Conservation (phyloP, 2,113 vertebrate species). For the Chaenogobius annularis region DNA sequence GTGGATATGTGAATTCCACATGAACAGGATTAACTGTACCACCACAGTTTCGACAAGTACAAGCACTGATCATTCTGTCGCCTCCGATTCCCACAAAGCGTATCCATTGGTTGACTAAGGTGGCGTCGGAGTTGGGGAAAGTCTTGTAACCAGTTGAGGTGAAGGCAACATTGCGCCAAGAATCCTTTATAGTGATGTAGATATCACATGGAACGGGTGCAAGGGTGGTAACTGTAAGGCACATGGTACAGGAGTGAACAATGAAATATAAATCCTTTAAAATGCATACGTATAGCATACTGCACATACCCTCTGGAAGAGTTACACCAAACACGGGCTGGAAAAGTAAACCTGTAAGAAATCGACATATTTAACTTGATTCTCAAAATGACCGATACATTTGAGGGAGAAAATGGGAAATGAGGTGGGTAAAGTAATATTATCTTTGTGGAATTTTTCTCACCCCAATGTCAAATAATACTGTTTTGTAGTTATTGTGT, state of each 20-base stretch:
- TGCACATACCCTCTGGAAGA: not conserved
- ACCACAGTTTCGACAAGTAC: fast-evolving
- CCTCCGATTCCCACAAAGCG: constrained; percentile 59
- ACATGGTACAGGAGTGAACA: not conserved
- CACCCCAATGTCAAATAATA: too few species aligned
- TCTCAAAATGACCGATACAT: not conserved
- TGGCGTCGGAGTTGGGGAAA: not conserved
- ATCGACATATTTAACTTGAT: too few species aligned
- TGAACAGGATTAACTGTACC: fast-evolving
- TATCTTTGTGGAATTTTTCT: too few species aligned
- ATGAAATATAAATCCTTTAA: not conserved
- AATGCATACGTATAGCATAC: not conserved
- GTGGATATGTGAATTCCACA: not conserved
- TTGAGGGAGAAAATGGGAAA: not conserved
- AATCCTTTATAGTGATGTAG: constrained; percentile 31
- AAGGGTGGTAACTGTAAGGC: not conserved
- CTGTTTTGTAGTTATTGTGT: too few species aligned
- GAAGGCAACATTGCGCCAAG: constrained; percentile 51
- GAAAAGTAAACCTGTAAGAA: not conserved
- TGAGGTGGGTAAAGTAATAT: not conserved
- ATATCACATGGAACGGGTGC: constrained; percentile 26
- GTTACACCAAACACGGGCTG: not conserved
- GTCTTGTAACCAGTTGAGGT: not conserved
- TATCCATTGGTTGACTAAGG: constrained; percentile 23
- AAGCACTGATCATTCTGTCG: constrained; percentile 7